Conservation (phyloP, 2,888 invertebrate genomes). For the Caenorhabditis panamensis region DNA sequence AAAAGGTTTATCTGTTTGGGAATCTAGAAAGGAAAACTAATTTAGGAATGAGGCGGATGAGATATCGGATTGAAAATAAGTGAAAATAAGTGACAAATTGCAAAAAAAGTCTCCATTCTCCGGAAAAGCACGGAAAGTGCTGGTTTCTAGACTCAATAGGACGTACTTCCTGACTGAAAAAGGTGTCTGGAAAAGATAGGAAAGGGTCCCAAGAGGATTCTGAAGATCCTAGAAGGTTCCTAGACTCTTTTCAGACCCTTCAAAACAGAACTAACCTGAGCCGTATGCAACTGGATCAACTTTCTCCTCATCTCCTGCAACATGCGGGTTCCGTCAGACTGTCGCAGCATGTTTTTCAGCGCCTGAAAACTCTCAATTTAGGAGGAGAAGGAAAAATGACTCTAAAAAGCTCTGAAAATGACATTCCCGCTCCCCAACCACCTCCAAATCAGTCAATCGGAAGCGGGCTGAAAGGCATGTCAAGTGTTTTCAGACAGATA, state of each 20-base stretch:
- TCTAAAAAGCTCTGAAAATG: slow-evolving; percentile 24
- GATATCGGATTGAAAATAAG: too few relatives aligned
- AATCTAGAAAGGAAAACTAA: too few relatives aligned
- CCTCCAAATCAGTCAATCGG: background rate
- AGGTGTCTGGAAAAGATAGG: background rate
- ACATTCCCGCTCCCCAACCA: background rate
- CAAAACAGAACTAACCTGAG: slow-evolving; percentile 46
- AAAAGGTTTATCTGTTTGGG: too few relatives aligned
- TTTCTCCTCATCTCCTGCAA: slow-evolving; percentile 63
- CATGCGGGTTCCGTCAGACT: slow-evolving; percentile 59
- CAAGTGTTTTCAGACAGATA: too few relatives aligned
- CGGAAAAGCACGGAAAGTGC: slow-evolving; percentile 1
- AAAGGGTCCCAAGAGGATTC: background rate
- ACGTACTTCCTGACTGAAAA: background rate
- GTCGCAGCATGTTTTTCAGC: slow-evolving; percentile 61
- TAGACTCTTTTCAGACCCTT: background rate
- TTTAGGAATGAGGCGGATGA: too few relatives aligned
- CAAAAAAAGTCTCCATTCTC: too few relatives aligned
- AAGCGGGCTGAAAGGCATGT: background rate
- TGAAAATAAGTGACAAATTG: background rate
- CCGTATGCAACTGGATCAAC: slow-evolving; percentile 56
- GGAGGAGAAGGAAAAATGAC: background rate
- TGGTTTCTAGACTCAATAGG: background rate
- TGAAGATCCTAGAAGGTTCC: background rate
- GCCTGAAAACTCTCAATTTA: slow-evolving; percentile 36